Evolutionary conservation across 2,888 invertebrate genomes (phyloP), one percentile per base, ranked within the genome.

Genomic region (Erebia epiphron): DNA sequence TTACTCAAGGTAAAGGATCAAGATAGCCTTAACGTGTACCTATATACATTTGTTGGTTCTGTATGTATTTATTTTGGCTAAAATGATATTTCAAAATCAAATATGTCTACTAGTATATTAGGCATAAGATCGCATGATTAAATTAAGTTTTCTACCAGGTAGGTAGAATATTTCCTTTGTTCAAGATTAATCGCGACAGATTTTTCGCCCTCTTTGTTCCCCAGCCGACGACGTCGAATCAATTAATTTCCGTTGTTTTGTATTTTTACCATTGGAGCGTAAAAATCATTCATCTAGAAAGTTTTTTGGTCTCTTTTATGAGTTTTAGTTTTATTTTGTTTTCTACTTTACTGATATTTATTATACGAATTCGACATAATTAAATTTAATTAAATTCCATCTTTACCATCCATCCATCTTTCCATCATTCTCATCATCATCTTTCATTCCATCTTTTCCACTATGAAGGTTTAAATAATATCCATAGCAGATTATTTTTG

Each of bases 221-320:
- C 26, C 41, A 16, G 65, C 54, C 65, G 65, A 65, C 65, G 65
- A 54, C 65, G 65, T 54, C 56, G 56, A 65, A 68, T 71, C 71
- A 63, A 71, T 73, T 73, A 69, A 71, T 71, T 71, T 73, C 69
- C 63, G 67, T 73, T 69, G 69, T 73, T 71, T 73, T 73, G 56
- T 73, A 68, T 50, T 73, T 71, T 69, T 71, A 69, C 66, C 66
- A 56, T 35, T 71, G 43, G 58, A 73, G 66, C 67, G 71, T 66
- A 65, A 68, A 68, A 68, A 63, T 58, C 69, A 58, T 63, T 66
- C 69, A 69, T 61, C 58, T 56, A 69, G 69, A 73, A 73, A 69
- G 60, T 69, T 71, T 63, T 54, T 43, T 35, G 35, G 16, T 65
- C 16, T 9, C 54, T 43, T 41, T 54, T 43, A 65, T 35, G 13